Conservation (phyloP, 2,113 vertebrate species). For the Calyptommatus sinebrachiatus region DNA sequence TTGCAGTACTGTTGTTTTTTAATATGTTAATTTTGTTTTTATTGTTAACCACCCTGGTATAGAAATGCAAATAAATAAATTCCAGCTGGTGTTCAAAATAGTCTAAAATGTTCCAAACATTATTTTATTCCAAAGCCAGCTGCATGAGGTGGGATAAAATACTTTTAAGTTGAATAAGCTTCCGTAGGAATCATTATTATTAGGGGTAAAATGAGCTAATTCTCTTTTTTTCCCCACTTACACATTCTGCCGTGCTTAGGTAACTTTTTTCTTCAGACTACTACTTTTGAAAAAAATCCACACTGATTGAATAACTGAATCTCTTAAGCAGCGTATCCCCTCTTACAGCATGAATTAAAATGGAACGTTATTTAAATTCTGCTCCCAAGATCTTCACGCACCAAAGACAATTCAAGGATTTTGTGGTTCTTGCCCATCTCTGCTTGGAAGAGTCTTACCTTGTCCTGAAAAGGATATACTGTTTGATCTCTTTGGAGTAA, state of each 20-base stretch:
- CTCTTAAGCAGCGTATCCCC: background rate
- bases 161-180: background rate
- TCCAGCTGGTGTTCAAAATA: background rate
- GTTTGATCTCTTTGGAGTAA: background rate
- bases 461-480: background rate
- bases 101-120: background rate
- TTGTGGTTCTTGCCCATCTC: background rate
- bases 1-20: too few species aligned
- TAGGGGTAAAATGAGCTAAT: background rate
- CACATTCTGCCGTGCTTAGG: fast-evolving
- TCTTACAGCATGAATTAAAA: slow-evolving; percentile 11
- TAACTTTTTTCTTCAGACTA: fast-evolving
- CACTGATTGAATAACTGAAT: background rate
- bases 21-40: too few species aligned
- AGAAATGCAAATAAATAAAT: too few species aligned
- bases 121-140: background rate
- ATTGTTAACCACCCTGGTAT: too few species aligned
- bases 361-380: background rate
- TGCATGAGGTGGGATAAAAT: background rate
- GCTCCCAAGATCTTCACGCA: background rate
- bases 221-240: too few species aligned
- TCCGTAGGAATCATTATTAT: background rate
- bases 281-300: background rate
- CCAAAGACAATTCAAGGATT: too few species aligned
- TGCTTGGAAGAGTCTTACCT: background rate